Base-by-base conservation (phyloP, 2,113 vertebrate genomes). In the Cairina moschata region DNA sequence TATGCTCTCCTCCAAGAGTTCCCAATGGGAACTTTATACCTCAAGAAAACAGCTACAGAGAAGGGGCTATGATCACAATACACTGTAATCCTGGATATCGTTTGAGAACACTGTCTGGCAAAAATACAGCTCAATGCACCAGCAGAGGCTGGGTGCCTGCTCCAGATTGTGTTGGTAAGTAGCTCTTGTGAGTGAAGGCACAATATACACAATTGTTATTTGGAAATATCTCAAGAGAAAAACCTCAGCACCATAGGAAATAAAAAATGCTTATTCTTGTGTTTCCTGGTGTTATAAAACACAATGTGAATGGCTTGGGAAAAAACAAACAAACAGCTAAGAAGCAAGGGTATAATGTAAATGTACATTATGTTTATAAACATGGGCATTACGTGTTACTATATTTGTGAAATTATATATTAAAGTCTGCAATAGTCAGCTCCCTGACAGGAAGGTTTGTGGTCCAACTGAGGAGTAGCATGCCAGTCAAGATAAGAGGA, bases 121-220 rank as follows among this genome's bases (percentile, higher is more conserved):
- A 16, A 65, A 85, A 0, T 11, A 91, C 3, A 5, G 29, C 90
- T 34, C 65, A 22, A 29, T 98, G 98, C 74, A 98, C 96, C 6
- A 65, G 1, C 7, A 29, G 7, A 7, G 96, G 97, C 65, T 98
- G 98, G 98, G 1, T 46, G 8, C 98, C 98, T 60, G 5, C 36
- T 5, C 97, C 98, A 29, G 68, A 17, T 18, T 98, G 98, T 75
- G 13, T 55, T 17, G n/a, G 97, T 98, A 97, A 97, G 98, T 97
- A 90, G 6, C 17, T 56, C 65, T 88, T 63, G 4, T 44, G 23
- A 68, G 44, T 14, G 9, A 72, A 86, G 55, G 32, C 3, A 8
- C 23, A 25, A 17, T 5, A 20, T 5, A 14, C 16, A 44, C 17
- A 83, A 34, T 32, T 75, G 16, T 59, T 54, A 29, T 72, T 72